Evolutionary conservation across 2,888 invertebrate species (phyloP).

Genomic region (Neoascia interrupta): DNA sequence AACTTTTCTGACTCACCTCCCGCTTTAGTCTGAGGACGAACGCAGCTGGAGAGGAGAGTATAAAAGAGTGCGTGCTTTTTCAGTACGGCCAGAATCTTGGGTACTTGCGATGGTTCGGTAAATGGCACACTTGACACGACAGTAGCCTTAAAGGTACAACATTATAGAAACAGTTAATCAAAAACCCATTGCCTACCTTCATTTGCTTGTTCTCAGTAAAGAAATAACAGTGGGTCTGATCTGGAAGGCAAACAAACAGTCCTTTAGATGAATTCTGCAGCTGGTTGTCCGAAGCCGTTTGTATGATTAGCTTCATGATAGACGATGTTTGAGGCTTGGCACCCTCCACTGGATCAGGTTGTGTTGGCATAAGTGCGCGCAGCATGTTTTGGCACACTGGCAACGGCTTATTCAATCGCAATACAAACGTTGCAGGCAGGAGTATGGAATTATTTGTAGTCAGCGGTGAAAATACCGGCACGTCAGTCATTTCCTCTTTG

Average conservation of each 20-base stretch:
- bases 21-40: conserved; percentile 88
- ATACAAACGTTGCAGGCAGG: conserved; percentile 93
- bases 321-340: conserved; percentile 56
- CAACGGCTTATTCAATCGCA: conserved; percentile 89
- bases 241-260: conserved; percentile 93
- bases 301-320: conserved; percentile 85
- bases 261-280: conserved; percentile 88
- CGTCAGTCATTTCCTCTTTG: conserved; percentile 75
- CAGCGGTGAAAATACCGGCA: conserved; percentile 90
- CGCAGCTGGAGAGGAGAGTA: conserved; percentile 92
- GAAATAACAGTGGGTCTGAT: conserved; percentile 96
- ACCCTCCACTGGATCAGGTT: conserved; percentile 63
- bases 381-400: conserved; percentile 91
- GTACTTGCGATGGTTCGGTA: conserved; percentile 95
- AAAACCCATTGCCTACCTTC: conserved; percentile 77
- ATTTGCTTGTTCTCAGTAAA: conserved; percentile 90
- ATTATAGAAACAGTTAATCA: neutral
- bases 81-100: conserved; percentile 90
- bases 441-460: conserved; percentile 92
- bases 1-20: conserved; percentile 82
- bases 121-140: conserved; percentile 88
- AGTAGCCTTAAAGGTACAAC: conserved; percentile 74
- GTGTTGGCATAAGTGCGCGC: conserved; percentile 82
- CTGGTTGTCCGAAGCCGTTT: conserved; percentile 87
- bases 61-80: conserved; percentile 96